Conservation (phyloP, 2,113 vertebrate species). For the Sinocyclocheilus maitianheensis region DNA sequence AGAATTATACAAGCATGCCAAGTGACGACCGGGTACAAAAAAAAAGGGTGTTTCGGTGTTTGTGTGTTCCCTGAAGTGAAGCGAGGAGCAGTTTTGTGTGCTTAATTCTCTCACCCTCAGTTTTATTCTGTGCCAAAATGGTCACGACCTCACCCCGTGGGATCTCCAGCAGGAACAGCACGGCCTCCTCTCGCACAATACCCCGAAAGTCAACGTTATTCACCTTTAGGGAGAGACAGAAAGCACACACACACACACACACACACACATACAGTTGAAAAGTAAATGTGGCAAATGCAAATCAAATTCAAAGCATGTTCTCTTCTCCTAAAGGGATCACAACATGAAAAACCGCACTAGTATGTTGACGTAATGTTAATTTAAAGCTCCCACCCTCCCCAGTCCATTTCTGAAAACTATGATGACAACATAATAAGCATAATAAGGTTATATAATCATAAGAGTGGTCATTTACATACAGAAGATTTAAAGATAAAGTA, state of each 20-base stretch:
- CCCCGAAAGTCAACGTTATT: slow-evolving; percentile 90
- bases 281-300: not conserved
- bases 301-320: not conserved
- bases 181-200: slow-evolving; percentile 89
- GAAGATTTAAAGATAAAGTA: not conserved
- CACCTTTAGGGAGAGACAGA: slow-evolving; percentile 73
- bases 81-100: not conserved
- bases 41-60: not conserved
- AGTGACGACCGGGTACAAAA: not conserved
- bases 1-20: not conserved
- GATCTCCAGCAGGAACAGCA: slow-evolving; percentile 88
- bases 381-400: not conserved
- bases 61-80: not conserved
- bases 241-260: not conserved
- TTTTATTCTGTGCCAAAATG: slow-evolving; percentile 89
- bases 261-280: not conserved
- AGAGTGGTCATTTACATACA: not conserved
- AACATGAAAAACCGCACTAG: not conserved
- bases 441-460: not conserved
- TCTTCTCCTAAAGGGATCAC: not conserved
- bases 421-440: not conserved
- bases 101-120: slow-evolving; percentile 78
- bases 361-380: not conserved
- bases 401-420: not conserved
- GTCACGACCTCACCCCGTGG: slow-evolving; percentile 88